phyloP scores from a whole-genome alignment of 2,888 invertebrate genomes.

The Augochlorella aurata region DNA sequence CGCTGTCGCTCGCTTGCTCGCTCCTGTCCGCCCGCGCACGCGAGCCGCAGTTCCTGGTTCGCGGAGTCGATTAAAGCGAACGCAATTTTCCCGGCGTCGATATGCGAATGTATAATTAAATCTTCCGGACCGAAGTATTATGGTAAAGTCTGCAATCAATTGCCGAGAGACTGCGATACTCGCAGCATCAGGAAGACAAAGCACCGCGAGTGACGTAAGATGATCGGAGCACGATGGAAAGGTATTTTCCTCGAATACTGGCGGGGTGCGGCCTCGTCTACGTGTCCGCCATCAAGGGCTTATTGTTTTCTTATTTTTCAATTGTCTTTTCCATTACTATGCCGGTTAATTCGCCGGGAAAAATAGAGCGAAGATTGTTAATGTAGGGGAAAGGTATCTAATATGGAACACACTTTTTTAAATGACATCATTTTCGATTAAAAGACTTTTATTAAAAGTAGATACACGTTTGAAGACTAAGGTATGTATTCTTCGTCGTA shows the following conservation, averaged over 20 bases:
- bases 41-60: slow-evolving; percentile 43
- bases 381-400: no score
- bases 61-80: slow-evolving; percentile 29
- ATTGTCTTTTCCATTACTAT: background rate
- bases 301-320: slow-evolving; percentile 27
- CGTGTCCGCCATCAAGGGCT: slow-evolving; percentile 7
- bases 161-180: slow-evolving; percentile 37
- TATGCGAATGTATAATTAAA: slow-evolving; percentile 47
- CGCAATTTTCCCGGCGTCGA: slow-evolving; percentile 39
- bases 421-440: no score
- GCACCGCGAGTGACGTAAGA: slow-evolving; percentile 49
- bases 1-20: background rate
- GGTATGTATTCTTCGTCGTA: no score
- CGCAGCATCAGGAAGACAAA: slow-evolving; percentile 52
- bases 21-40: background rate
- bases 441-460: no score
- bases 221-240: slow-evolving; percentile 46
- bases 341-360: background rate
- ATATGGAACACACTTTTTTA: no score
- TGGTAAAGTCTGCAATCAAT: slow-evolving; percentile 47
- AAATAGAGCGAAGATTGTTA: background rate
- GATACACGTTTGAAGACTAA: no score
- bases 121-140: slow-evolving; percentile 29
- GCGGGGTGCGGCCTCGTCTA: slow-evolving; percentile 33
- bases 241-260: slow-evolving; percentile 53